phyloP scores from a whole-genome alignment of 2,888 invertebrate species.

The Amphiduros pacificus region DNA sequence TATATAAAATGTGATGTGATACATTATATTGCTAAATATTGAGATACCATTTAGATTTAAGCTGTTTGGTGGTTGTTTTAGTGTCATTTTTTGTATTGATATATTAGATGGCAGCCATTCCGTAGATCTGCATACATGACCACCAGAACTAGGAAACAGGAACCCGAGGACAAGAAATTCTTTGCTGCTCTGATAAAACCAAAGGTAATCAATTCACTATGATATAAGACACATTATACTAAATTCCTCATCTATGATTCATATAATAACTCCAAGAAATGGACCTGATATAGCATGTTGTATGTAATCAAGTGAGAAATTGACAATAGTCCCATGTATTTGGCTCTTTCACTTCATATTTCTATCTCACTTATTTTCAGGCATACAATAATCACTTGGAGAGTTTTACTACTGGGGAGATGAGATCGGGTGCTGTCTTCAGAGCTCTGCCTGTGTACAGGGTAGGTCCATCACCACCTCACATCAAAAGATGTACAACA shows the following conservation, averaged over 20 bases:
- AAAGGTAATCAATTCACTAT: slow-evolving; percentile 38
- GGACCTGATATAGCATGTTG: background rate
- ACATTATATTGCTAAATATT: background rate
- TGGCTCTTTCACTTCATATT: background rate
- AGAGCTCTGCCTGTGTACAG: slow-evolving; percentile 54
- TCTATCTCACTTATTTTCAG: slow-evolving; percentile 29
- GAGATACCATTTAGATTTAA: background rate
- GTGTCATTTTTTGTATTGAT: slow-evolving; percentile 3
- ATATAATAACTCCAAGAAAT: background rate
- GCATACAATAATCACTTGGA: slow-evolving; percentile 51
- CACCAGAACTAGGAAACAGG: slow-evolving; percentile 29
- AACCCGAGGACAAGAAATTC: slow-evolving; percentile 54
- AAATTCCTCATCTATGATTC: too few relatives aligned
- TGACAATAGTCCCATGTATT: background rate
- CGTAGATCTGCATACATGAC: slow-evolving; percentile 45
- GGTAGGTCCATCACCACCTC: slow-evolving; percentile 32
- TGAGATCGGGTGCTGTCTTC: slow-evolving; percentile 52
- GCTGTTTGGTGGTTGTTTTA: background rate
- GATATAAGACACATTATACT: background rate
- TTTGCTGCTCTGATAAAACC: slow-evolving; percentile 56
- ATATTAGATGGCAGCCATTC: slow-evolving; percentile 50
- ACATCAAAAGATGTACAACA: background rate
- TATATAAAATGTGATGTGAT: background rate
- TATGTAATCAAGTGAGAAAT: too few relatives aligned
- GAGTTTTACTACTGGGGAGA: slow-evolving; percentile 49